A percentile compares a stretch with the other conserved stretches of the same genome.
Conservation (phyloP, 2,888 invertebrate genomes). For the Rhaphigaster nebulosa region DNA sequence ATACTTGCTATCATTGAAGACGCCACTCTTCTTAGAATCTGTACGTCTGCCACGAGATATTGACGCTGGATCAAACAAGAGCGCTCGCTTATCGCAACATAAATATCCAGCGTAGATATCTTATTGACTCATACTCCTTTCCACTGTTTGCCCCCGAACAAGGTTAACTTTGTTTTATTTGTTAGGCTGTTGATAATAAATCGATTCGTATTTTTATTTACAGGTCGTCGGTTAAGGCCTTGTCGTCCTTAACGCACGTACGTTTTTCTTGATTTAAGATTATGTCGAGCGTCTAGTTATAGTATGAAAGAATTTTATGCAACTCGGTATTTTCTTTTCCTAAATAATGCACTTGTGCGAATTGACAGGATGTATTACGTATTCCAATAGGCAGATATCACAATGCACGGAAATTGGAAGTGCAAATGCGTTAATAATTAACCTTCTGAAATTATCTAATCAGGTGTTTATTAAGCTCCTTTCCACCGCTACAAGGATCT, state of each 20-base stretch:
- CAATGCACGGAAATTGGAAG: background rate
- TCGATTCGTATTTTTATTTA: background rate
- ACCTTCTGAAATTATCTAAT: background rate
- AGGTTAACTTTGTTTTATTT: background rate
- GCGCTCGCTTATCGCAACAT: background rate
- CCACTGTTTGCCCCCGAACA: background rate
- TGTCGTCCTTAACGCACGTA: background rate
- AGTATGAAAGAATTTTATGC: background rate
- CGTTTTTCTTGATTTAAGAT: background rate
- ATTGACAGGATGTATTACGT: background rate
- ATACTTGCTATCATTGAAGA: background rate
- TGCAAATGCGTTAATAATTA: background rate
- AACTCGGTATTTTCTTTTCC: background rate
- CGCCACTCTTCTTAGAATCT: background rate
- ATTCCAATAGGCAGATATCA: background rate
- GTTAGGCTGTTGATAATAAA: background rate
- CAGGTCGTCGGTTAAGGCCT: constrained; percentile 26
- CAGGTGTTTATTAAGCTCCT: background rate
- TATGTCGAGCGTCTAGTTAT: background rate
- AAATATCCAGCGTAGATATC: constrained; percentile 11
- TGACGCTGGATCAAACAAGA: constrained; percentile 5
- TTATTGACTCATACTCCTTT: background rate
- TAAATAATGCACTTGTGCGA: background rate
- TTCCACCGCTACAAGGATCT: no score
- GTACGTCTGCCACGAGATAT: background rate